Evolutionary conservation across 2,113 vertebrate genomes (phyloP).

Genomic region (Rhinolophus ferrumequinum): DNA sequence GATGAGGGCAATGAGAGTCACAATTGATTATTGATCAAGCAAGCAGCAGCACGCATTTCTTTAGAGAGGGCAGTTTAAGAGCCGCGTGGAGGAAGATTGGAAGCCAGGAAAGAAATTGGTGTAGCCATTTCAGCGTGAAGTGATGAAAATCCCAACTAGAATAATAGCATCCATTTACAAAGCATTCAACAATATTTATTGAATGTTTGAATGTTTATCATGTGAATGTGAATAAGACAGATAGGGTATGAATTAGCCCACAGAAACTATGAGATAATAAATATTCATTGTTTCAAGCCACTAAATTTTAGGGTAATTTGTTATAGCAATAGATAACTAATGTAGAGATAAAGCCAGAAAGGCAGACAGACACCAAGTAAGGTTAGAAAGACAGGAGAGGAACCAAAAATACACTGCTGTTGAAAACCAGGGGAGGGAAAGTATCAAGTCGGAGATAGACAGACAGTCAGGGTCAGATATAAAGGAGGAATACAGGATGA

Average conservation of each 20-base stretch:
- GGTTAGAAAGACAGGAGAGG: neutral
- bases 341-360: neutral
- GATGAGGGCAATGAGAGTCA: neutral
- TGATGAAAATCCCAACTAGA: neutral
- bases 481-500: conserved; percentile 11
- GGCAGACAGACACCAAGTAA: neutral
- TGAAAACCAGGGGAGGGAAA: neutral
- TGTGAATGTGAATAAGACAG: neutral
- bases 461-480: neutral
- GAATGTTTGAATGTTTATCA: neutral
- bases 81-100: neutral
- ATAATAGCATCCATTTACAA: neutral
- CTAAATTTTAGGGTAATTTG: conserved; percentile 37
- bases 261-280: conserved; percentile 40
- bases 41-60: conserved; percentile 8
- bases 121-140: neutral
- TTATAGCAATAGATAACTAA: conserved; percentile 19
- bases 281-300: neutral
- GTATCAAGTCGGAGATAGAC: neutral
- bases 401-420: neutral
- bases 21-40: neutral
- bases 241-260: neutral
- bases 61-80: neutral
- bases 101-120: conserved; percentile 17
- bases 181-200: conserved; percentile 23